Base-by-base conservation (phyloP, 2,113 vertebrate genomes). In the Falco punctatus region DNA sequence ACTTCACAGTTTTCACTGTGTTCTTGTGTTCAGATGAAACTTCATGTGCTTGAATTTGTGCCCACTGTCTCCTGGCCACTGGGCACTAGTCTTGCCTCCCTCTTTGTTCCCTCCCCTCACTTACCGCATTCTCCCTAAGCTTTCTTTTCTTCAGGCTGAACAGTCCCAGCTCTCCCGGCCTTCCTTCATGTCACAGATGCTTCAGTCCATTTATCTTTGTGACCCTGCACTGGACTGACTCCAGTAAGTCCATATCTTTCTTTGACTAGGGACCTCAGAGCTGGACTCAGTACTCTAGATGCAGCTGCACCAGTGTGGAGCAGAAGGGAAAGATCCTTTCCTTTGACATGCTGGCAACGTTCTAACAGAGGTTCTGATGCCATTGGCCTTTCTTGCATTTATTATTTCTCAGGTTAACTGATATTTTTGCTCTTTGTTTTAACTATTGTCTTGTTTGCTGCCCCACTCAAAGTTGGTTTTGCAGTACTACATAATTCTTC, bases 301-400 rank as follows among this genome's bases (percentile, higher is more conserved):
- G 32, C 14, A 11, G 19, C 19, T 22, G 61, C 26, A 49, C 13
- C 32, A 67, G 14, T 16, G 16, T 26, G 42, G 27, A 61, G 12
- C 51, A 70, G 35, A 75, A 40, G 14, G 35, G 35, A 74, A 15
- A 16, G 27, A 44, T n/a, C 6, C 8, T 42, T 11, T 71, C 26
- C 19, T 40, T 64, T 49, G 42, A 40, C 7, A 1, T 38, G 27
- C 19, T 57, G 22, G 8, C 13, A 49, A 4, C 8, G 27, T 2
- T 65, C 15, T 71, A 54, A 28, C 14, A 52, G n/a, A 85, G 9
- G 10, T 24, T 75, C 14, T 46, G 24, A 44, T 26, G 65, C 40
- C 3, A 1, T 35, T 49, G 33, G 6, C 10, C 10, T 32, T 38
- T 61, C 30, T 65, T 71, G 17, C 0, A 0, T 15, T 4, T 38